phyloP scores from a whole-genome alignment of 1,140 invertebrate species.

The Batillaria attramentaria region DNA sequence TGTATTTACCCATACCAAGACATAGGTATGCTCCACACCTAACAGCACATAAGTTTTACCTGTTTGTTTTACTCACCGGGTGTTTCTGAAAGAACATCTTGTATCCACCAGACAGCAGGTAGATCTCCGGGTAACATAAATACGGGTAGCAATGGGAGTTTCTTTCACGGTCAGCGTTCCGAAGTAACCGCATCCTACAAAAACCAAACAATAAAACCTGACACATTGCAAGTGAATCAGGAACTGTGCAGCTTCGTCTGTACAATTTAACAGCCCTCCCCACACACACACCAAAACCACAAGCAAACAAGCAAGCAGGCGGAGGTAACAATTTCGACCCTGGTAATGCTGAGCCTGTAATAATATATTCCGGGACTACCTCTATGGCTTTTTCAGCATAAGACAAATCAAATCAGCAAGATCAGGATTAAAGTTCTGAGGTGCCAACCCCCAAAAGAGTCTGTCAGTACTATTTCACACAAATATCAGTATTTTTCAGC shows the following conservation, averaged over 20 bases:
- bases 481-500: no score
- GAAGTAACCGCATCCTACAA: conserved; percentile 84
- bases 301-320: neutral
- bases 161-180: conserved; percentile 85
- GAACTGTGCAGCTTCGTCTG: neutral
- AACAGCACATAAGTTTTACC: neutral
- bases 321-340: no score
- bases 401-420: no score
- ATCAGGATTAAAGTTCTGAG: no score
- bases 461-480: no score
- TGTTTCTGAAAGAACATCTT: conserved; percentile 86
- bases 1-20: neutral
- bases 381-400: no score
- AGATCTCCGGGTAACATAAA: conserved; percentile 94
- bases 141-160: conserved; percentile 90
- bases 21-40: neutral
- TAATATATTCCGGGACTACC: no score
- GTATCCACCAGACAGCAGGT: conserved; percentile 95
- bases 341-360: no score
- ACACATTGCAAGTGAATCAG: neutral
- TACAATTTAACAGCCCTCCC: neutral
- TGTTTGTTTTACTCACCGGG: conserved; percentile 48
- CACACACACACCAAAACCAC: neutral
- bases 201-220: neutral
- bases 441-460: no score